Percentiles rank a stretch among this genome's conserved stretches.
phyloP scores from a whole-genome alignment of 2,888 invertebrate genomes.

The Nezara viridula region DNA sequence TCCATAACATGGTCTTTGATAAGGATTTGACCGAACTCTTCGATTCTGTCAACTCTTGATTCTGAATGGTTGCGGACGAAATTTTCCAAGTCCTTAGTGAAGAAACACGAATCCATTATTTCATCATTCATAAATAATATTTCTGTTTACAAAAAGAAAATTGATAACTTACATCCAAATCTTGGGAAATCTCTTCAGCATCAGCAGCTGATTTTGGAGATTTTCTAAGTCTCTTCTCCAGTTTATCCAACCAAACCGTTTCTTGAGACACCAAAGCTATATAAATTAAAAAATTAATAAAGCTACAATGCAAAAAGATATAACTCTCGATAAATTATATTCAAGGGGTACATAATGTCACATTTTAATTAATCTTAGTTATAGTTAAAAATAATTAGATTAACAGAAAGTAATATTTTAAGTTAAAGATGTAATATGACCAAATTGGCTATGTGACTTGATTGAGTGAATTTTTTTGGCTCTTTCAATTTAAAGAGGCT shows the following conservation, averaged over 20 bases:
- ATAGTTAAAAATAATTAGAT: not conserved
- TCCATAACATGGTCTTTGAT: conserved; percentile 83
- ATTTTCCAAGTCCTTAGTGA: conserved; percentile 83
- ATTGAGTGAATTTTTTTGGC: not conserved
- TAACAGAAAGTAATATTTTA: not conserved
- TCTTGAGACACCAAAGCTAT: conserved; percentile 84
- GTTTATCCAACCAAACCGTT: conserved; percentile 83
- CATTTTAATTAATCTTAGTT: no score
- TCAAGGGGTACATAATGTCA: not conserved
- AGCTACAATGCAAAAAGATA: conserved; percentile 47
- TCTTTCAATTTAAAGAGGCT: not conserved
- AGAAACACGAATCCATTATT: conserved; percentile 4
- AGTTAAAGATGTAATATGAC: no score
- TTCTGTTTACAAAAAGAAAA: no score
- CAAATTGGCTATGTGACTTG: not conserved
- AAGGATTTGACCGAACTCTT: conserved; percentile 81
- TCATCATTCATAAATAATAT: not conserved
- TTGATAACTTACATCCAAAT: conserved; percentile 80
- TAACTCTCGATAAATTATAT: not conserved
- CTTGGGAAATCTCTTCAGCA: conserved; percentile 93
- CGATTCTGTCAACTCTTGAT: conserved; percentile 80
- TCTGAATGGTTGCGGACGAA: conserved; percentile 82
- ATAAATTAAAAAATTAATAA: conserved; percentile 62
- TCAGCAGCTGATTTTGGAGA: conserved; percentile 81
- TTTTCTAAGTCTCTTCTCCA: conserved; percentile 81